Evolutionary conservation across 2,113 vertebrate genomes (phyloP), one percentile per base, ranked within the genome.

Genomic region (Mystacornis crossleyi): DNA sequence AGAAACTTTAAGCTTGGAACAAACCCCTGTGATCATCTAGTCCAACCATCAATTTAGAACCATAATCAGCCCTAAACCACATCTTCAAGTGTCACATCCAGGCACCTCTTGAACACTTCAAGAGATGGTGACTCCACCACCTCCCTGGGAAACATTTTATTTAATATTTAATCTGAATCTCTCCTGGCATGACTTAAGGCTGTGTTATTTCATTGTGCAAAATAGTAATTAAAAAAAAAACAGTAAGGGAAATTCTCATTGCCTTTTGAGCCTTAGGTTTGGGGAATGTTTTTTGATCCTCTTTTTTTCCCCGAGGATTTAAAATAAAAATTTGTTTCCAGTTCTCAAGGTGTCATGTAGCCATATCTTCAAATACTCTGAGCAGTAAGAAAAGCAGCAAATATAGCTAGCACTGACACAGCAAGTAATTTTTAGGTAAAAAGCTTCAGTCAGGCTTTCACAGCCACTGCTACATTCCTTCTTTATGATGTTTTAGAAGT

Each of bases 401-500:
- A 83, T 86, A 86, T 11, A 90, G 61, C 81, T 87, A 90, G 40
- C 51, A 90, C 26, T 92, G 88, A 87, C 75, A 70, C 67, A 90
- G 31, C 43, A 74, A 85, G 51, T 62, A 12, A 89, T 78, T 96
- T 96, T 95, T 94, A 93, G 67, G 87, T 88, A 62, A 94, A 96
- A 96, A 83, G 18, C 38, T 94, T 90, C 71, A 83, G 79, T 95
- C 77, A 92, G 55, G 31, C 55, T 89, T 97, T 95, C 88, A 95
- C 82, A 94, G 88, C 80, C 88, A 92, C 90, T 86, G 36, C 47
- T 86, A 69, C 93, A 96, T 97, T 97, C 96, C 85, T 95, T 93
- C 78, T 96, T 95, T 88, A 95, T 94, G 92, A 95, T 93, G 93
- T 60, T 90, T 96, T 73, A 95, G 71, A 90, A 94, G 93, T 89